Percentiles rank a stretch among this genome's conserved stretches.
Evolutionary conservation across 1,140 invertebrate genomes (phyloP).

Genomic region (Scaptodrosophila lebanonensis): DNA sequence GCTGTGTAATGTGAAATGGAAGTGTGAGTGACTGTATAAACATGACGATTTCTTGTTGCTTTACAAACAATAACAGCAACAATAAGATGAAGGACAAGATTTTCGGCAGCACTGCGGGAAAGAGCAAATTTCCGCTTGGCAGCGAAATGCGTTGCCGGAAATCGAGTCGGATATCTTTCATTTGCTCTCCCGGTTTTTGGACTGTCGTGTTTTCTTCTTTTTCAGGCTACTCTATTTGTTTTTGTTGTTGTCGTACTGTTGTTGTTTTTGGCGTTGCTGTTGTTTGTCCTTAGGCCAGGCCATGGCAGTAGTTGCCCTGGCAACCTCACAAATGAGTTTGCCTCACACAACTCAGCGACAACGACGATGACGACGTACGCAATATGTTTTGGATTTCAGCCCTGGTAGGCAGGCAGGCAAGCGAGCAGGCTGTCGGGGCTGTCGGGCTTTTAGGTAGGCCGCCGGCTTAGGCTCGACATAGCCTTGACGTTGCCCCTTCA

Average conservation of each 20-base stretch:
- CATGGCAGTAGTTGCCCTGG: slow-evolving; percentile 41
- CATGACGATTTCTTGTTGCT: slow-evolving; percentile 42
- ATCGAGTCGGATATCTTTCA: slow-evolving; percentile 69
- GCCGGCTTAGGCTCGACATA: no score
- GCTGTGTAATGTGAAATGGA: no score
- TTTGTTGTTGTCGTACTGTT: no score
- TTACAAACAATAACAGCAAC: slow-evolving; percentile 4
- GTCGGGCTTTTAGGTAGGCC: no score
- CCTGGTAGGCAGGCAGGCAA: slow-evolving; percentile 19
- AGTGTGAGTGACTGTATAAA: slow-evolving; percentile 36
- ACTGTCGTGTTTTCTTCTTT: slow-evolving; percentile 1
- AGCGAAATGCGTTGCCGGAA: slow-evolving; percentile 33
- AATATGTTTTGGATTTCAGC: slow-evolving; percentile 70
- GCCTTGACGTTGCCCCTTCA: no score
- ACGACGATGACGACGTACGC: slow-evolving; percentile 56
- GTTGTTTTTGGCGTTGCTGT: slow-evolving; percentile 13
- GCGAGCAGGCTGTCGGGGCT: no score
- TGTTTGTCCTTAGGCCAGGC: slow-evolving; percentile 44
- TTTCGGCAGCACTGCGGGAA: slow-evolving; percentile 28
- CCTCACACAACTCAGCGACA: slow-evolving; percentile 47
- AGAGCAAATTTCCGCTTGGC: slow-evolving; percentile 37
- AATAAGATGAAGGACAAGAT: no score
- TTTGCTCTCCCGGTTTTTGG: slow-evolving; percentile 27
- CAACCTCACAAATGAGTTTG: slow-evolving; percentile 45
- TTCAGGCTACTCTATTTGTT: no score